Conservation (phyloP, 2,888 invertebrate genomes). For the Zele albiditarsus region DNA sequence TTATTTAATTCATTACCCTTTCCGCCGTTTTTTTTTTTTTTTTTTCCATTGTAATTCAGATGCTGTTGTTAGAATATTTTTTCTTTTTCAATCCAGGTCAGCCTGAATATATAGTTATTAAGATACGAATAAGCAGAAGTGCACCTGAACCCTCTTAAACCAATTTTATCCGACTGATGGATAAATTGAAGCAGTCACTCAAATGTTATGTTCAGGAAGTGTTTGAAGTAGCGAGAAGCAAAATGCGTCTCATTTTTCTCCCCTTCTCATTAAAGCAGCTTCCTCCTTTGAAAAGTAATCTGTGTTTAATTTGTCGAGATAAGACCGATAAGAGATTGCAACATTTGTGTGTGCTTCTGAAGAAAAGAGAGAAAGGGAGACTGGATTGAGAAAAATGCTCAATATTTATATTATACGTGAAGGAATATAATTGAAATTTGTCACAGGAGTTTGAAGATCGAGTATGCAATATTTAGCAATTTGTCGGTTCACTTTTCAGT, state of each 20-base stretch:
- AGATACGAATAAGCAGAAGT: background rate
- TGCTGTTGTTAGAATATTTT: background rate
- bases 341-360: background rate
- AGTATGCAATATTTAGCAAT: background rate
- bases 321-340: background rate
- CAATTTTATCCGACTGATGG: background rate
- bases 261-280: background rate
- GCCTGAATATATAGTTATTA: background rate
- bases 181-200: background rate
- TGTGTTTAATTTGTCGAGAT: background rate
- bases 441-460: background rate
- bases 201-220: background rate
- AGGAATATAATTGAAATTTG: background rate
- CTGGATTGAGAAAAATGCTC: background rate
- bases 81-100: background rate
- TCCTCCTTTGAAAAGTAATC: background rate
- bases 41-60: background rate
- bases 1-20: background rate
- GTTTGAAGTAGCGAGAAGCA: background rate
- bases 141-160: background rate
- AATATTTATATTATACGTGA: background rate
- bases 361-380: background rate
- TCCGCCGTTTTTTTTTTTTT: background rate
- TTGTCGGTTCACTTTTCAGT: constrained; percentile 48
- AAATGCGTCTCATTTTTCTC: background rate